Conservation (phyloP, 1,140 invertebrate genomes). For the Rhizoglyphus robini region DNA sequence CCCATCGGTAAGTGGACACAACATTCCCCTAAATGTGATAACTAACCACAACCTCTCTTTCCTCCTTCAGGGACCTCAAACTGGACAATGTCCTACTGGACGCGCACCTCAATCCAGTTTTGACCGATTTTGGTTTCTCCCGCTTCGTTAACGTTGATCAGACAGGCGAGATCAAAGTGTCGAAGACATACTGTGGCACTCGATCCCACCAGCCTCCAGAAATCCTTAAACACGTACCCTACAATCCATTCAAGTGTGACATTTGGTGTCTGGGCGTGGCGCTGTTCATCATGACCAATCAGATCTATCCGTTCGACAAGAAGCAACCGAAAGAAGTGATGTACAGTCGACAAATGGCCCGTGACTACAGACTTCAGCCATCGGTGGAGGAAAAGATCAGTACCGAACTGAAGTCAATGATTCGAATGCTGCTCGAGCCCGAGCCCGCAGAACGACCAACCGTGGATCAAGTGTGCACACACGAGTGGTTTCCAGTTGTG, state of each 20-base stretch:
- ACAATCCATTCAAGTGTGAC: constrained; percentile 26
- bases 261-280: constrained; percentile 30
- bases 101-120: constrained; percentile 11
- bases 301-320: constrained; percentile 35
- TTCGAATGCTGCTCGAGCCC: constrained; percentile 60
- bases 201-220: constrained; percentile 18
- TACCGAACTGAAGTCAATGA: constrained; percentile 50
- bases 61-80: constrained; percentile 16
- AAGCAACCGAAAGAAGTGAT: constrained; percentile 33
- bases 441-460: constrained; percentile 32
- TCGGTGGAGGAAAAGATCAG: constrained; percentile 47
- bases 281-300: constrained; percentile 28
- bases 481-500: neutral
- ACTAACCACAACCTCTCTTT: too few species aligned
- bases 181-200: constrained; percentile 8
- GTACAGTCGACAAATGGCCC: constrained; percentile 42
- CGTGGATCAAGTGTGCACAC: neutral
- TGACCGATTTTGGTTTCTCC: constrained; percentile 18
- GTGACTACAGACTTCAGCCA: constrained; percentile 39
- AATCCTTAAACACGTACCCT: constrained; percentile 23
- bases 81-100: constrained; percentile 17
- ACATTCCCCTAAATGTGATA: too few species aligned
- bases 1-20: too few species aligned
- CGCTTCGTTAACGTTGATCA: constrained; percentile 7
- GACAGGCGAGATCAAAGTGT: neutral